These are phyloP conservation scores for Sebastes taczanowskii DNA, from an alignment of 2,797 vertebrate genomes.

Conservation along the genomic window DNA sequence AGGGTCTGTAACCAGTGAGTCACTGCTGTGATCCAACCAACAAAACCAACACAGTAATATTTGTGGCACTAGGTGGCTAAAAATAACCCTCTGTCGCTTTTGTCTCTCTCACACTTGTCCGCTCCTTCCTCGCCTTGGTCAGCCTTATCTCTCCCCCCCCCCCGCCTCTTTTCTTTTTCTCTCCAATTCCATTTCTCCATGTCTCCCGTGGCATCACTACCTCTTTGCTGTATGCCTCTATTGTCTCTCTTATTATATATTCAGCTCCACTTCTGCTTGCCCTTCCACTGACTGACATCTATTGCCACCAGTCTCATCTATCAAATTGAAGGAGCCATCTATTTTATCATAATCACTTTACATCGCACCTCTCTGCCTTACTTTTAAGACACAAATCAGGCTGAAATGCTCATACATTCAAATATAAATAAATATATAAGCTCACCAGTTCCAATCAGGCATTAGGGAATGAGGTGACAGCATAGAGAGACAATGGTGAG, in stretches of 20 bases:
- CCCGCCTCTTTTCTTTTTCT: slow-evolving; percentile 11
- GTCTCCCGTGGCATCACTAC: background rate
- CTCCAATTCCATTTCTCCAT: slow-evolving; percentile 16
- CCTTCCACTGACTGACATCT: slow-evolving; percentile 19
- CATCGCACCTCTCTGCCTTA: background rate
- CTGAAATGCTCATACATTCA: background rate
- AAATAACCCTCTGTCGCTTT: slow-evolving; percentile 58
- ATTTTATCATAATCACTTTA: background rate
- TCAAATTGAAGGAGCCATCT: slow-evolving; percentile 9
- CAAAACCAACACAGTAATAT: slow-evolving; percentile 32
- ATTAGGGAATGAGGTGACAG: background rate
- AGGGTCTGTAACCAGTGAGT: slow-evolving; percentile 46
- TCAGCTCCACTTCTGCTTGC: slow-evolving; percentile 17
- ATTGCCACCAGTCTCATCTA: background rate
- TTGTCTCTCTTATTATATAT: slow-evolving; percentile 44
- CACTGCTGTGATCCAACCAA: slow-evolving; percentile 38
- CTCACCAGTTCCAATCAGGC: background rate
- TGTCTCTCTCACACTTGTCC: slow-evolving; percentile 30
- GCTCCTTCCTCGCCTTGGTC: slow-evolving; percentile 19
- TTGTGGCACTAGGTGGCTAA: slow-evolving; percentile 33
- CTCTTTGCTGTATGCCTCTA: background rate
- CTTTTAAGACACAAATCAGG: background rate
- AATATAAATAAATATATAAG: background rate
- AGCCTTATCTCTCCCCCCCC: slow-evolving; percentile 21
- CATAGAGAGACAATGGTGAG: background rate